Conservation (phyloP, 2,113 vertebrate genomes). For the Menidia beryllina region DNA sequence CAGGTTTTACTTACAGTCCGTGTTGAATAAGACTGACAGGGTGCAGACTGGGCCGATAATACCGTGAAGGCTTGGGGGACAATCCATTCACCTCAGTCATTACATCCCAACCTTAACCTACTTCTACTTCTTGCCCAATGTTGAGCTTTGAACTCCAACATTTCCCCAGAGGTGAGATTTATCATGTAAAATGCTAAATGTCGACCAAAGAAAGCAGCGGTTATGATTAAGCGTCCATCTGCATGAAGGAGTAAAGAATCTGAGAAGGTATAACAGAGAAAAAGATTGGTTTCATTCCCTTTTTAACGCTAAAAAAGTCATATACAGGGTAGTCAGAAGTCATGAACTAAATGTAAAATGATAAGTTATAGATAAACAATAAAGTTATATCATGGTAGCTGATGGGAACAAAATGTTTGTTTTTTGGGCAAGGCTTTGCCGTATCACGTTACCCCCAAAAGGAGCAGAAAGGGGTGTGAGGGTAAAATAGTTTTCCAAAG, state of each 20-base stretch:
- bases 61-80: background rate
- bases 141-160: background rate
- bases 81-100: constrained; percentile 14
- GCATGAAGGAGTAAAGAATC: too few species aligned
- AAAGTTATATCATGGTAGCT: too few species aligned
- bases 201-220: too few species aligned
- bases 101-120: constrained; percentile 34
- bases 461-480: background rate
- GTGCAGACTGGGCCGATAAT: constrained; percentile 35
- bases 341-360: background rate
- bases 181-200: background rate
- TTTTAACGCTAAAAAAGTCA: background rate
- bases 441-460: background rate
- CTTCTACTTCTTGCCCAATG: constrained; percentile 7
- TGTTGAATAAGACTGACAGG: constrained; percentile 21
- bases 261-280: too few species aligned
- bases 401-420: background rate
- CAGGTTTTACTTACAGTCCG: constrained; percentile 31
- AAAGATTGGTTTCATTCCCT: too few species aligned
- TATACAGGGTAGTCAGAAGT: background rate
- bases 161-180: background rate
- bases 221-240: too few species aligned
- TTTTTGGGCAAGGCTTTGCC: background rate
- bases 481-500: background rate
- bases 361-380: too few species aligned